A percentile compares a stretch with the other conserved stretches of the same genome.
These are phyloP conservation scores for Coecobrya sp. DNA, from an alignment of 2,888 invertebrate species.

Conservation along the genomic window DNA sequence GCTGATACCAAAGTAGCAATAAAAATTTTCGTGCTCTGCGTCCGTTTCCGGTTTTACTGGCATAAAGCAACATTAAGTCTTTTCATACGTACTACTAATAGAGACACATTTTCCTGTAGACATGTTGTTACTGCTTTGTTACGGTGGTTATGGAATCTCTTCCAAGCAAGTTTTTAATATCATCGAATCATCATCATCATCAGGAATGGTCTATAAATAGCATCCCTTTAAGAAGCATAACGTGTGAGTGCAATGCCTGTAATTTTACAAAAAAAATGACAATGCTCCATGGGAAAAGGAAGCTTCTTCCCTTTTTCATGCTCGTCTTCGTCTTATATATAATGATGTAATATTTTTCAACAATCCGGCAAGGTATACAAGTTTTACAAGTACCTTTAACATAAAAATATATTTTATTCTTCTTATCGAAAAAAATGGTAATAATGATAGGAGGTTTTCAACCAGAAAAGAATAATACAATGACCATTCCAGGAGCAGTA, in stretches of 20 bases:
- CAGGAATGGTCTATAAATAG: not conserved
- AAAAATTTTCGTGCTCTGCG: conserved; percentile 59
- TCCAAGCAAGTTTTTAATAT: conserved; percentile 3
- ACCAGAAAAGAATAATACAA: conserved; percentile 16
- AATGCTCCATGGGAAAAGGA: not conserved
- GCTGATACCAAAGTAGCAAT: conserved; percentile 38
- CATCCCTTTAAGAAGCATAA: not conserved
- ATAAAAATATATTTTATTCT: conserved; percentile 6
- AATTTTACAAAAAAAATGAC: not conserved
- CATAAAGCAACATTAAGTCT: conserved; percentile 50
- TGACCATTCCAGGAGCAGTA: not conserved
- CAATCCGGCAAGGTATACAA: not conserved
- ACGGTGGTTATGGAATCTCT: not conserved
- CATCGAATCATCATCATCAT: not conserved
- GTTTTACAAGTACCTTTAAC: not conserved
- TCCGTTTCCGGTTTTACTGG: conserved; percentile 55
- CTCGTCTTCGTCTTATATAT: not conserved
- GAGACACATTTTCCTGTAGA: not conserved
- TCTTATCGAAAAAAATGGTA: not conserved
- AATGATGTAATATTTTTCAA: not conserved
- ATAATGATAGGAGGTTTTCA: not conserved
- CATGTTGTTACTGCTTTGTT: not conserved
- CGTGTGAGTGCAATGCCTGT: not conserved
- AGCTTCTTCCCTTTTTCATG: not conserved
- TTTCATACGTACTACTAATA: conserved; percentile 3